Conservation (phyloP, 2,888 invertebrate species). For the Microctonus hyperodae region DNA sequence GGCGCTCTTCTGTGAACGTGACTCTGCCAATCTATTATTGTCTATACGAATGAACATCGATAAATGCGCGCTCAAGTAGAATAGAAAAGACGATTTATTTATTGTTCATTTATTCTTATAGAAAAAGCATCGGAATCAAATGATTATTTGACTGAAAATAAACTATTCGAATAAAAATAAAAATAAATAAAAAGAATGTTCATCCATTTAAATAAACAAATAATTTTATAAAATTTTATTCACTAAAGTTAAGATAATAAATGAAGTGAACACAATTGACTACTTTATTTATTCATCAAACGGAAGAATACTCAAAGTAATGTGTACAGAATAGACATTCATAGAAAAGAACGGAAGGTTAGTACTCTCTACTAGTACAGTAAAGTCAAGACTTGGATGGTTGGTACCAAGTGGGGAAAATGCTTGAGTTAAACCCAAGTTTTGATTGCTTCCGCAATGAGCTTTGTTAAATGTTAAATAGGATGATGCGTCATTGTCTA, state of each 20-base stretch:
- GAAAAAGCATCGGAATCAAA: neutral
- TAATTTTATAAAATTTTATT: neutral
- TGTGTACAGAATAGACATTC: slow-evolving; percentile 10
- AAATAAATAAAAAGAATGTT: neutral
- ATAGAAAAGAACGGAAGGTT: slow-evolving; percentile 42
- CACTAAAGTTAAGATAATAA: neutral
- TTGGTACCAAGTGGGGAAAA: slow-evolving; percentile 14
- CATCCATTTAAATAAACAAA: neutral
- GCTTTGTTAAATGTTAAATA: slow-evolving; percentile 61
- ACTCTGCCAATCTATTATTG: slow-evolving; percentile 5
- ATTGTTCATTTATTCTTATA: neutral
- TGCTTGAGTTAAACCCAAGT: slow-evolving; percentile 52
- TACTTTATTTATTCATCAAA: slow-evolving; percentile 1
- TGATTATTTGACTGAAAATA: neutral
- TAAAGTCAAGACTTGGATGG: slow-evolving; percentile 52
- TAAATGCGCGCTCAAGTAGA: slow-evolving; percentile 4
- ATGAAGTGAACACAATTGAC: neutral
- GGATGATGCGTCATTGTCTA: slow-evolving; percentile 55
- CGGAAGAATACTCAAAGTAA: neutral
- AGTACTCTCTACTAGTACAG: slow-evolving; percentile 54
- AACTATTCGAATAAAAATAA: too few relatives aligned
- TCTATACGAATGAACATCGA: slow-evolving; percentile 7
- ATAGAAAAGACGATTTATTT: neutral
- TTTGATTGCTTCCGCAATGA: slow-evolving; percentile 62
- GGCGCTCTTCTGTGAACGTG: slow-evolving; percentile 2